These are phyloP conservation scores for Notothenia coriiceps DNA, from an alignment of 2,113 vertebrate genomes.

Conservation along the genomic window DNA sequence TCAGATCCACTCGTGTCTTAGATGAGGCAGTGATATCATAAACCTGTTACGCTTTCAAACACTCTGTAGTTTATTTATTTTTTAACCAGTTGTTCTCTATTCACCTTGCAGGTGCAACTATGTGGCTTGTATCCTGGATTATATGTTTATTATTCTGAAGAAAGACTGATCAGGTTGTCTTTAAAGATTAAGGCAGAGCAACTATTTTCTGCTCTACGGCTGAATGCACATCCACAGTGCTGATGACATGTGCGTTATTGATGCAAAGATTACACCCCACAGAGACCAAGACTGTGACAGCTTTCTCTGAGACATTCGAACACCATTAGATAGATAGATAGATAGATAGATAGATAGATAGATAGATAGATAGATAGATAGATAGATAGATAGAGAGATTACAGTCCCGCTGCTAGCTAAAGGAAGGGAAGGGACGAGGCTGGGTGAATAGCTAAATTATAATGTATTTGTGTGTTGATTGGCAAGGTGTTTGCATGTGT, in stretches of 20 bases:
- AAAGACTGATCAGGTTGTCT: background rate
- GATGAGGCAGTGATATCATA: no score
- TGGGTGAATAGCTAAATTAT: constrained; percentile 38
- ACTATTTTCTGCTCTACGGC: constrained; percentile 33
- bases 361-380: constrained; percentile 35
- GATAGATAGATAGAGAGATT: constrained; percentile 49
- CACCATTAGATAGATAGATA: constrained; percentile 43
- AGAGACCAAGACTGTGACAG: constrained; percentile 60
- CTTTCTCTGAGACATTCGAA: constrained; percentile 54
- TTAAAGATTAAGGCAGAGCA: constrained; percentile 2
- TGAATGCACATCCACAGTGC: constrained; percentile 40
- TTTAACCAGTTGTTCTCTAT: no score
- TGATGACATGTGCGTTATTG: constrained; percentile 49
- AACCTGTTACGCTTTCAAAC: no score
- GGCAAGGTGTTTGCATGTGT: background rate
- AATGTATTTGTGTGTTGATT: constrained; percentile 39
- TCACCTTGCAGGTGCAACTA: no score
- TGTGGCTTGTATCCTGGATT: no score
- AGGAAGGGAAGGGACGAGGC: background rate
- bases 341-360: constrained; percentile 17
- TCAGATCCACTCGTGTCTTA: no score
- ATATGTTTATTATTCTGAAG: no score
- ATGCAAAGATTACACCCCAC: constrained; percentile 57
- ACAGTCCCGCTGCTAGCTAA: constrained; percentile 16
- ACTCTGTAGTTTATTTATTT: no score